phyloP scores from a whole-genome alignment of 2,797 vertebrate species.

The Todus mexicanus region DNA sequence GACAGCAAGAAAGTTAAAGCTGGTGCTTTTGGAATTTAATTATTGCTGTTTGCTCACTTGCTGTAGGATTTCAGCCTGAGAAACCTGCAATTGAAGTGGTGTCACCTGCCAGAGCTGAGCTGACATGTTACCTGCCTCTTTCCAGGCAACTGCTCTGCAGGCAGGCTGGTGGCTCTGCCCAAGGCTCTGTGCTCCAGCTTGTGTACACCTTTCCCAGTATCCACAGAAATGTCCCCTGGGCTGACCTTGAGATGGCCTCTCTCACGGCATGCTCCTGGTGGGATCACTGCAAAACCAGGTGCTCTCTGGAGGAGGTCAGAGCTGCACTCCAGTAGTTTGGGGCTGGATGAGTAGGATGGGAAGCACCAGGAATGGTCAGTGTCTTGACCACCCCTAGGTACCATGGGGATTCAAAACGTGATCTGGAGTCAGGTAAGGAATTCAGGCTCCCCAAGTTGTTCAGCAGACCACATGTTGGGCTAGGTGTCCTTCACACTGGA shows the following conservation, averaged over 20 bases:
- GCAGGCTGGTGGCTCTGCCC: not conserved
- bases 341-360: fast-evolving
- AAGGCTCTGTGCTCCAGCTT: not conserved
- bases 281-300: not conserved
- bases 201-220: not conserved
- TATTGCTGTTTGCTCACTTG: not conserved
- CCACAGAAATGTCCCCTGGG: not conserved
- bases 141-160: not conserved
- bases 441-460: fast-evolving
- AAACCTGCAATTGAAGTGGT: not conserved
- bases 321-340: not conserved
- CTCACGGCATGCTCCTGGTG: not conserved
- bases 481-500: not conserved
- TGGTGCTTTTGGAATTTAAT: not conserved
- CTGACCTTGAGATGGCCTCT: not conserved
- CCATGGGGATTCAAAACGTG: not conserved
- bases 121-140: not conserved
- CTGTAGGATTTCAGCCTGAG: not conserved
- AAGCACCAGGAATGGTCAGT: not conserved
- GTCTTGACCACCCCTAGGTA: not conserved
- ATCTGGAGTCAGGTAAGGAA: not conserved
- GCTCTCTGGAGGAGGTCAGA: not conserved
- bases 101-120: not conserved
- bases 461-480: not conserved
- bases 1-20: not conserved